phyloP scores from a whole-genome alignment of 2,888 invertebrate genomes.

The Monochamus alternatus region DNA sequence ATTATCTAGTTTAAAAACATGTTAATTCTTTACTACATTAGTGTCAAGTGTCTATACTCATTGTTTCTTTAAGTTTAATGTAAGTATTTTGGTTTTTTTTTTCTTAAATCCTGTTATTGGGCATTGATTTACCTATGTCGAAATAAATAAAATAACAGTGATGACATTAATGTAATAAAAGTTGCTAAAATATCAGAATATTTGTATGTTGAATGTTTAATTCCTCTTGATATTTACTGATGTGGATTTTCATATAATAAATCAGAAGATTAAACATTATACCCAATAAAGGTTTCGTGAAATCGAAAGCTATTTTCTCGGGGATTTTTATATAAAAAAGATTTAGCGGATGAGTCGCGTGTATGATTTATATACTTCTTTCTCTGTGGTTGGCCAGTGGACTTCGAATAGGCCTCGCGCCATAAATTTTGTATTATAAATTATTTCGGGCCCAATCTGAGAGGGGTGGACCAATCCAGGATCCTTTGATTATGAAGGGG shows the following conservation, averaged over 20 bases:
- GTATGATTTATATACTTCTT: constrained; percentile 17
- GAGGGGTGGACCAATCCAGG: too few relatives aligned
- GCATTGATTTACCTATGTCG: too few relatives aligned
- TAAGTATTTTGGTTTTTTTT: too few relatives aligned
- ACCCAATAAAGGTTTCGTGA: neutral
- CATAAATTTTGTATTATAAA: neutral
- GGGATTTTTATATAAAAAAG: constrained; percentile 9
- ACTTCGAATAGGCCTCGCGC: neutral
- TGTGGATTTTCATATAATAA: constrained; percentile 11
- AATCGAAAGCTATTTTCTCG: neutral
- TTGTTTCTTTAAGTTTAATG: too few relatives aligned
- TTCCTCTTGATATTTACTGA: neutral
- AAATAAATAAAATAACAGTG: too few relatives aligned
- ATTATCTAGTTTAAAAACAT: too few relatives aligned
- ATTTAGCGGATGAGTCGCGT: neutral
- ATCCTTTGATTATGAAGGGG: too few relatives aligned
- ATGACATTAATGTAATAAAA: too few relatives aligned
- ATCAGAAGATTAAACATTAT: constrained; percentile 14
- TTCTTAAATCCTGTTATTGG: too few relatives aligned
- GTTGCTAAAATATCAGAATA: too few relatives aligned
- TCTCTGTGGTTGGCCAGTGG: constrained; percentile 6
- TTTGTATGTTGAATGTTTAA: neutral
- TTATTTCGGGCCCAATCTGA: neutral
- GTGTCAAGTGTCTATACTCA: too few relatives aligned
- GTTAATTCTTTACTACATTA: too few relatives aligned